Base-by-base conservation (phyloP, 30 jellyfish, hydroid and myxozoan genomes). In the Chironex yamaguchii region DNA sequence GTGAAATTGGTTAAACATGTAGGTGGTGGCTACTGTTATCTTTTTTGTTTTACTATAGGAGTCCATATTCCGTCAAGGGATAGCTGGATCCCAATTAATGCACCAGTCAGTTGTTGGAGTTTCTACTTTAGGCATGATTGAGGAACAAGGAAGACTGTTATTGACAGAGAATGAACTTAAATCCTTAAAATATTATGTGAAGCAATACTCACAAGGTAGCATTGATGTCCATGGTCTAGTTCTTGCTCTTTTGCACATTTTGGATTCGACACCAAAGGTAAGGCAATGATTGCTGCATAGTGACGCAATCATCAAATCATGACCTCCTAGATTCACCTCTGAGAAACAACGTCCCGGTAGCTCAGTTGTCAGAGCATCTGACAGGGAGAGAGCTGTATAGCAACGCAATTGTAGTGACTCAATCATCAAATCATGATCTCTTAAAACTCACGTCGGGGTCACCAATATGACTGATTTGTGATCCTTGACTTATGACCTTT, bases 31-130 rank as follows among this genome's bases (percentile, higher is more conserved):
- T 26, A 22, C 21, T 3, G 26, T 66, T 21, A 20, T 28, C 72
- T 11, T 21, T 71, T 51, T 52, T 2, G 34, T 65, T 79, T 50
- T 66, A 4, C 27, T 85, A 12, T 64, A 92, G 98, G 71, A 69
- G 52, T 66, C 97, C 3, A 78, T 58, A 71, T 50, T 93, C 54
- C 94, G 96, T 53, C 96, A 75, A 34, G 98, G 98, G 3, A 74
- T 93, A 25, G 97, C 97, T 0, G 98, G 98, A 14, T 79, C 93
- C 11, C 98, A 88, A 69, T 70, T 89, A 1, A 76, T 71, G 21
- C 98, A 93, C 33, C 97, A 83, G 53, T 70, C 97, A 0, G 82
- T 82, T 4, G 81, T 84, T 29, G 96, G 96, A 1, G 97, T 90
- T 0, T 71, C 97, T 0, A 68, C 97, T 32, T 89, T 81, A 21